phyloP scores from a whole-genome alignment of 2,888 invertebrate genomes.

The Agriotes lineatus region DNA sequence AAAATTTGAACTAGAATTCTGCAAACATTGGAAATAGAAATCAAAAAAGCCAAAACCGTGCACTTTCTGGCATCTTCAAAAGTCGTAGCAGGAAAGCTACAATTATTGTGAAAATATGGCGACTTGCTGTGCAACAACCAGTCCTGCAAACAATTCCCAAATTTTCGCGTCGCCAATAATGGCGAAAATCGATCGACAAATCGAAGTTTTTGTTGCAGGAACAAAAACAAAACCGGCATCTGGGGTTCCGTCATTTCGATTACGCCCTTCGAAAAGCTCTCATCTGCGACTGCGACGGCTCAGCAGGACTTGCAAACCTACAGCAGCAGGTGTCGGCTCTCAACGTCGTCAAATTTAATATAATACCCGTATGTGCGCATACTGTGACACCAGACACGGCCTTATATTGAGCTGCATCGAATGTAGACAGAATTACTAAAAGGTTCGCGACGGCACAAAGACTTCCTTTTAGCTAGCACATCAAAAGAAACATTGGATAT shows the following conservation, averaged over 20 bases:
- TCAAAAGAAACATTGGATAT: constrained; percentile 30
- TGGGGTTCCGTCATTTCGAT: constrained; percentile 25
- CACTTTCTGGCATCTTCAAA: no score
- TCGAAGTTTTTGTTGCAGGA: neutral
- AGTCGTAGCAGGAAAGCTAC: no score
- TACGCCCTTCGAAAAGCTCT: constrained; percentile 32
- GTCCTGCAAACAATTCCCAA: no score
- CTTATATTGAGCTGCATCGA: constrained; percentile 39
- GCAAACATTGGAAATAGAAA: no score
- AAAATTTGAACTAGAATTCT: no score
- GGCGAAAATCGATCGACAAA: no score
- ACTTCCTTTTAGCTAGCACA: constrained; percentile 25
- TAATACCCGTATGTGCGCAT: constrained; percentile 48
- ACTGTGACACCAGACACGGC: constrained; percentile 41
- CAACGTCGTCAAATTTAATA: constrained; percentile 52
- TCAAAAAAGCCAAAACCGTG: no score
- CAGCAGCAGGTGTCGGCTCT: constrained; percentile 50
- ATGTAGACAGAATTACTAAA: constrained; percentile 42
- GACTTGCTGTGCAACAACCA: no score
- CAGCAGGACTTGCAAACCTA: constrained; percentile 35
- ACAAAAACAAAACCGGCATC: constrained; percentile 16
- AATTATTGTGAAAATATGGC: no score
- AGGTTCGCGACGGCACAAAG: constrained; percentile 33
- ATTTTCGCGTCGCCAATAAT: no score
- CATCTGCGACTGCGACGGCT: constrained; percentile 27